Evolutionary conservation across 2,113 vertebrate species (phyloP), one percentile per base, ranked within the genome.

Genomic region (Sceloporus tristichus): DNA sequence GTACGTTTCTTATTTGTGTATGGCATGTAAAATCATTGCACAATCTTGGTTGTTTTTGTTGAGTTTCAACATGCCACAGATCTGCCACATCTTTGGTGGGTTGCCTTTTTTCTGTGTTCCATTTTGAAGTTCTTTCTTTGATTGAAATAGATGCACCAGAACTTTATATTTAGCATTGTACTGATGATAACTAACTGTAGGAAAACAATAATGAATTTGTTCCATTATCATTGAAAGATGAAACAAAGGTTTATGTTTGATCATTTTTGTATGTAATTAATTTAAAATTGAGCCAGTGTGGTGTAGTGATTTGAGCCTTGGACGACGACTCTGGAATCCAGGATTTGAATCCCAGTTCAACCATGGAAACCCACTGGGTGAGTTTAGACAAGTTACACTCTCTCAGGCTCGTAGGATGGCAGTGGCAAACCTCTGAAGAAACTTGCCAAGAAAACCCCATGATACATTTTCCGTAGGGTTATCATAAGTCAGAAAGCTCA

Each of bases 191-290:
- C 53, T 86, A 79, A 68, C 23, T 71, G 14, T 48, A 88, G 38
- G 42, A 0, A 4, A 19, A 56, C 86, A 13, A 40, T 14, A 9
- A 65, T 3, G 19, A 74, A 81, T 85, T 85, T 78, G 10, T 70
- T 85, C 2, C 70, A 5, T 5, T 78, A 21, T 82, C 56, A 65
- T 3, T 0, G 0, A n/a, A 40, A 87, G 42, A 34, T 62, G 59
- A 78, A 68, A 83, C 84, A 82, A 77, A 84, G 3, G 0, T 71
- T 82, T 80, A 85, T 85, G 77, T 86, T 86, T 79, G 29, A 11
- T 68, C 16, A 53, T 53, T 38, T 21, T 48, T 79, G 42, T 9
- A 86, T 25, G 76, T 79, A 71, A 86, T 79, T n/a, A 23, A 25
- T 86, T 79, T 56, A 19, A 23, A 14, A 25, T 6, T 77, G 25